Base-by-base conservation (phyloP, 1,140 invertebrate species). In the Chymomyza costata region DNA sequence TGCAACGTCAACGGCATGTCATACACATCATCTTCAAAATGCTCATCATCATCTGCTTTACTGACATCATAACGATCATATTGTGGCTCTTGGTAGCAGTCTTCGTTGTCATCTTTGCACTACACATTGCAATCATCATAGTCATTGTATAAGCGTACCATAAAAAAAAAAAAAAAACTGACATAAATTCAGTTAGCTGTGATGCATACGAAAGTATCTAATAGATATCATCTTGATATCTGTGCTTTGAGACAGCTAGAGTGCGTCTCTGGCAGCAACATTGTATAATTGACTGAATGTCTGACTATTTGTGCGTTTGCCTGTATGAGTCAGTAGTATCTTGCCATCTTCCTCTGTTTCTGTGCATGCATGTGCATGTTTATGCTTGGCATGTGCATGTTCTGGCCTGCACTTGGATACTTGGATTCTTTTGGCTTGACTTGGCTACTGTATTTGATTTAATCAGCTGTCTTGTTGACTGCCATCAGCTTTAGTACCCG, bases 111-210 rank as follows among this genome's bases (percentile, higher is more conserved):
- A 40, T 41, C 50, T n/a, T n/a, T n/a, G n/a, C n/a, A n/a, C n/a
- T n/a, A n/a, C n/a, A n/a, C n/a, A n/a, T n/a, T n/a, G n/a, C n/a
- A n/a, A 43, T 55, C 30, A 46, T 40, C 37, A 54, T 47, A 11
- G 21, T 43, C 53, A 30, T 46, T 60, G 58, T 62, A 30, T 38
- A 57, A 39, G n/a, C 34, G 40, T 49, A 54, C n/a, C 68, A 71
- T 68, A 67, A 64, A n/a, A n/a, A n/a, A n/a, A n/a, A n/a, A n/a
- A n/a, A n/a, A n/a, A n/a, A 71, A 58, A 65, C 73, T 56, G 71
- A 78, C 73, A 80, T 67, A 60, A 78, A 78, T 80, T 80, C 73
- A 71, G 73, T 71, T 71, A 67, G 71, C 66, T 71, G 66, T 32
- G 55, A 34, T 78, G 71, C 73, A 78, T 80, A 55, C 73, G 55